phyloP scores from a whole-genome alignment of 2,797 vertebrate species.

The Margarornis squamiger region DNA sequence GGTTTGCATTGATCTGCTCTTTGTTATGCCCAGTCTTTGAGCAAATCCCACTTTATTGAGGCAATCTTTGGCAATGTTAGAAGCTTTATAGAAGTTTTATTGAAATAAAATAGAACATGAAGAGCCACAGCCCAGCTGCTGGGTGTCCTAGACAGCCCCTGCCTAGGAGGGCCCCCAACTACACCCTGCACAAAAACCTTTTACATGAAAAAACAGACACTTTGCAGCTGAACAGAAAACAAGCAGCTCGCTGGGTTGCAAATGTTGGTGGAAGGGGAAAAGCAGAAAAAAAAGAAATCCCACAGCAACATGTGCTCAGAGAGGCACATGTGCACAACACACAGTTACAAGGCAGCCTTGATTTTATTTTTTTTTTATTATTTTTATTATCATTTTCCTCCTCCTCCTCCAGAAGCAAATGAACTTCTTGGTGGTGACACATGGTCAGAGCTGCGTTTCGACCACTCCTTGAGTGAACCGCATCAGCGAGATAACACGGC shows the following conservation, averaged over 20 bases:
- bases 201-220: neutral
- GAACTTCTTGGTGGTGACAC: neutral
- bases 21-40: neutral
- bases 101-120: neutral
- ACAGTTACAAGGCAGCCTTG: neutral
- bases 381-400: neutral
- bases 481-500: neutral
- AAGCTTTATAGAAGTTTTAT: neutral
- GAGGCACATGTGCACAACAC: neutral
- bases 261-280: neutral
- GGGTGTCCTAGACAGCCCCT: neutral
- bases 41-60: neutral
- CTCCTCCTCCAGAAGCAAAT: neutral
- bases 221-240: neutral
- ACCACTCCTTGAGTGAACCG: constrained; percentile 47
- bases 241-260: neutral
- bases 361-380: neutral
- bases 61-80: neutral
- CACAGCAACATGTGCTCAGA: neutral
- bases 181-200: accelerated
- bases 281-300: neutral
- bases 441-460: neutral
- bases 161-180: neutral
- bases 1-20: neutral
- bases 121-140: neutral